Evolutionary conservation across 1,140 invertebrate species (phyloP).

Genomic region (Reticulitermes speratus): DNA sequence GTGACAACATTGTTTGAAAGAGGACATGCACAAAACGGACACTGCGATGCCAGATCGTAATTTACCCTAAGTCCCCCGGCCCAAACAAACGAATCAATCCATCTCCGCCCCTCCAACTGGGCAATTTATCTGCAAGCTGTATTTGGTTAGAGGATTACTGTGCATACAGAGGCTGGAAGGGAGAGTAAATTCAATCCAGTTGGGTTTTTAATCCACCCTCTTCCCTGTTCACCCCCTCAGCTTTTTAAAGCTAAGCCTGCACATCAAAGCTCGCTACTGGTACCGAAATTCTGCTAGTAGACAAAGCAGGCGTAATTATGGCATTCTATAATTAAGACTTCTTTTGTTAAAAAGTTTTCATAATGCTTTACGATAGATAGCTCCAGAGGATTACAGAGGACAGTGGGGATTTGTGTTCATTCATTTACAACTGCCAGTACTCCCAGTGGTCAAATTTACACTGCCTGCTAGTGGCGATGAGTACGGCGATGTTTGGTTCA

Average conservation of each 20-base stretch:
- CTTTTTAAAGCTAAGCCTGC: not conserved
- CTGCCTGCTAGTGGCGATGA: too few relatives aligned
- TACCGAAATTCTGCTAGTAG: not conserved
- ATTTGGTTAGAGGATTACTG: slow-evolving; percentile 7
- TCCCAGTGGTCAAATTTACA: too few relatives aligned
- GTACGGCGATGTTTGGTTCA: too few relatives aligned
- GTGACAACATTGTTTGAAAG: not conserved
- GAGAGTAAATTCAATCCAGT: not conserved
- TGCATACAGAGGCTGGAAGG: not conserved
- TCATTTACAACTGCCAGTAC: too few relatives aligned
- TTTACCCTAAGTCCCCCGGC: not conserved
- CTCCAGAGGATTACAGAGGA: too few relatives aligned
- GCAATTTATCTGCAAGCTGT: slow-evolving; percentile 5
- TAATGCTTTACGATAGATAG: too few relatives aligned
- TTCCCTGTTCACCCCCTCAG: not conserved
- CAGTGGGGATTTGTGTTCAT: too few relatives aligned
- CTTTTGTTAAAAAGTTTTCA: too few relatives aligned
- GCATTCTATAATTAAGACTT: not conserved
- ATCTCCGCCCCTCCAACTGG: not conserved
- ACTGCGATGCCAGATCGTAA: not conserved
- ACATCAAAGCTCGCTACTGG: not conserved
- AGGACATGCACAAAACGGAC: not conserved
- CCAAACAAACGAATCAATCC: not conserved
- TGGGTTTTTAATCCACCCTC: slow-evolving; percentile 15
- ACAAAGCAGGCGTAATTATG: not conserved